phyloP scores from a whole-genome alignment of 2,797 vertebrate genomes.

The Chanos chanos region DNA sequence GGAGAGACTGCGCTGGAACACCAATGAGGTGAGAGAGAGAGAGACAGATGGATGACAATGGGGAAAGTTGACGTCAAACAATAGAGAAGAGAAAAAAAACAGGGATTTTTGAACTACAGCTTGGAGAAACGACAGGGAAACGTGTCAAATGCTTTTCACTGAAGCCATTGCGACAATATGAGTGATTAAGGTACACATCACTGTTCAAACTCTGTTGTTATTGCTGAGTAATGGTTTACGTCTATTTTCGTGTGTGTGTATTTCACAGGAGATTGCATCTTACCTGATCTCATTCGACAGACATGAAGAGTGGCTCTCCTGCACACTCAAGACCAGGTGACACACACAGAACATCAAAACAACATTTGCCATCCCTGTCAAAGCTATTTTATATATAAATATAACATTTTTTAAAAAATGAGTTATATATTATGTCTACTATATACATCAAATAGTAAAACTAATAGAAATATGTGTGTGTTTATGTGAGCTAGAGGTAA shows the following conservation, averaged over 20 bases:
- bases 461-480: background rate
- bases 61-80: too few relatives aligned
- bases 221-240: background rate
- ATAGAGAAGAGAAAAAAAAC: too few relatives aligned
- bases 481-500: background rate
- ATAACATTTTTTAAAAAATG: too few relatives aligned
- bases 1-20: constrained; percentile 86
- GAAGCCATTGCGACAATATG: too few relatives aligned
- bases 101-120: too few relatives aligned
- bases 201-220: too few relatives aligned
- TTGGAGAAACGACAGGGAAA: too few relatives aligned
- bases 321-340: constrained; percentile 81
- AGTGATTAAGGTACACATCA: too few relatives aligned
- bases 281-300: constrained; percentile 84
- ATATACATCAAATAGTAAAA: background rate
- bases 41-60: too few relatives aligned
- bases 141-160: too few relatives aligned
- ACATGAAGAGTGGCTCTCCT: constrained; percentile 86
- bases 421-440: background rate
- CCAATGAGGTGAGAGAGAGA: constrained; percentile 83
- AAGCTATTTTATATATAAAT: too few relatives aligned
- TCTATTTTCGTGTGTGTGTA: background rate
- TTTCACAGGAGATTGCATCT: constrained; percentile 81
- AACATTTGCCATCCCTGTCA: background rate
- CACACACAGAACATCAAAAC: background rate